phyloP scores from a whole-genome alignment of 2,888 invertebrate genomes.

The Halictus quadricinctus region DNA sequence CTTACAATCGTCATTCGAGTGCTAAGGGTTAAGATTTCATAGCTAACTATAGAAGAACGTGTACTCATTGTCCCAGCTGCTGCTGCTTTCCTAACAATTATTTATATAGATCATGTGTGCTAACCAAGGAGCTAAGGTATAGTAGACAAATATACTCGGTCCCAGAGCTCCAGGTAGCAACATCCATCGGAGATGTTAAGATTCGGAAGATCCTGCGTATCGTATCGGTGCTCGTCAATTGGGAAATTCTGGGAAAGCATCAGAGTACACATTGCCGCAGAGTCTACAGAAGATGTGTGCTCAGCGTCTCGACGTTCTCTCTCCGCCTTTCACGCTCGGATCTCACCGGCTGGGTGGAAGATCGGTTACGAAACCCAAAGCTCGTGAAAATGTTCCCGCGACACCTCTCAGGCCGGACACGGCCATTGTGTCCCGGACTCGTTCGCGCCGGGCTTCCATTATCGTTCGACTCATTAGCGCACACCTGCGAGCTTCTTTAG shows the following conservation, averaged over 20 bases:
- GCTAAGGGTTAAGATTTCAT: too few relatives aligned
- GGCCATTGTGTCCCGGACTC: constrained; percentile 59
- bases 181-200: neutral
- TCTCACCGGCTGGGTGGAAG: neutral
- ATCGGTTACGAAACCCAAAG: constrained; percentile 22
- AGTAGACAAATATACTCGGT: neutral
- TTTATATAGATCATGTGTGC: neutral
- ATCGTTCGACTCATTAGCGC: constrained; percentile 70
- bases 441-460: constrained; percentile 60
- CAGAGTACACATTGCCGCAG: neutral
- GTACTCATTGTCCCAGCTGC: neutral
- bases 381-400: constrained; percentile 25
- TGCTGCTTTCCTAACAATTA: neutral
- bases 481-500: constrained; percentile 67
- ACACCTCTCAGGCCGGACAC: constrained; percentile 26
- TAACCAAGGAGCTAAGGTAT: neutral
- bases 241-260: constrained; percentile 4
- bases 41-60: neutral
- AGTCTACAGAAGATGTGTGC: neutral
- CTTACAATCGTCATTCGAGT: too few relatives aligned
- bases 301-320: neutral
- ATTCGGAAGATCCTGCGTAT: neutral
- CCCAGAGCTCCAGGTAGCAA: neutral
- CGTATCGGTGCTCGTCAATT: neutral
- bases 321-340: neutral